Base-by-base conservation (phyloP, 2,888 invertebrate species). In the Ctenicera cuprea region DNA sequence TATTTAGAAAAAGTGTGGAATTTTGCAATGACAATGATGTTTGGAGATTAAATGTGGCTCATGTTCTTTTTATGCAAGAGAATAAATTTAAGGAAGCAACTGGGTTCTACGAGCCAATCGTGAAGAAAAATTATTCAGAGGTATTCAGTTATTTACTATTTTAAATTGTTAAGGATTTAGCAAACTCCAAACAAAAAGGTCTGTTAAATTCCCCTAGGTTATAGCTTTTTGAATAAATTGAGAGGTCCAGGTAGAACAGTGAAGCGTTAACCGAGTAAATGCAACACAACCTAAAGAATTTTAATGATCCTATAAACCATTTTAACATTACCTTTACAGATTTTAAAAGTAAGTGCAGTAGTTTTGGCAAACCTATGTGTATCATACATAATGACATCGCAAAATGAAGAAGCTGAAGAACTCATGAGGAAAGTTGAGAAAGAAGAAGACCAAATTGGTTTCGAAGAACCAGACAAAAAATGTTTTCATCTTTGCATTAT, bases 11-110 rank as follows among this genome's bases (percentile, higher is more conserved):
- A 85, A 97, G 97, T 72, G 97, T 97, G 0, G 99, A 99, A 85
- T 99, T 99, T 87, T 99, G 99, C 84, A 97, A 97, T 80, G 98
- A 98, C 83, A 97, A 98, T 81, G 97, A 99, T 81, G 92, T 94
- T 0, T 99, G 99, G 99, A 94, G 97, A 78, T 88, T 99, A 18
- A 99, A 99, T 85, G 98, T 99, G 0, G 99, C 99, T 0, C 99
- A 99, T 85, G 98, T 99, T 0, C 89, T 99, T 2, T 99, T 99
- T 85, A 99, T 99, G 99, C 98, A 99, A 88, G 98, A 98, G 85
- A 97, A 95, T 84, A 99, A 99, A 86, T 99, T 97, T 86, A 97
- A 97, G 85, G 98, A 99, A 88, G 97, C 99, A 0, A 95, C 97
- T 0, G 97, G 96, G 52, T 99, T 99, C 87, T 99, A 99, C 86